A percentile compares a stretch with the other conserved stretches of the same genome.
These are phyloP conservation scores for Pipa parva DNA, from an alignment of 2,113 vertebrate species.

Conservation along the genomic window DNA sequence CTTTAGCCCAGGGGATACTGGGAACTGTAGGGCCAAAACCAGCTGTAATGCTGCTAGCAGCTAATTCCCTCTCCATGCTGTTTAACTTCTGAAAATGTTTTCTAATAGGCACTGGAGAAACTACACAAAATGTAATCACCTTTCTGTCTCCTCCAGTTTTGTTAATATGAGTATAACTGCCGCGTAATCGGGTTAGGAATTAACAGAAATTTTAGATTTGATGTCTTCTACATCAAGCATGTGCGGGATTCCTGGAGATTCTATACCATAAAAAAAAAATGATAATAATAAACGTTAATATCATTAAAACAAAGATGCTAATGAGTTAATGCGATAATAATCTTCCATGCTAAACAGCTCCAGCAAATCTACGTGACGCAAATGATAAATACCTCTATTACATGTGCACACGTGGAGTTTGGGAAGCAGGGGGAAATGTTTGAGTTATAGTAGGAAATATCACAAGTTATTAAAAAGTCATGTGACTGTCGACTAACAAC, in stretches of 20 bases:
- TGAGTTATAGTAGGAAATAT: neutral
- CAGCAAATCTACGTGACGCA: neutral
- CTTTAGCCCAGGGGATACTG: too few species aligned
- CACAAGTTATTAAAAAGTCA: neutral
- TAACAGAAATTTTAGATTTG: constrained; percentile 1
- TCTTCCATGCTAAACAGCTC: neutral
- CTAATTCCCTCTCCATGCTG: too few species aligned
- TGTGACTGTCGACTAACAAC: neutral
- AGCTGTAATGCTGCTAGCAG: too few species aligned
- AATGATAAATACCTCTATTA: constrained; percentile 11
- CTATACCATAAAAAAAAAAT: neutral
- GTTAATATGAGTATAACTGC: constrained; percentile 9
- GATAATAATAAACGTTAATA: neutral
- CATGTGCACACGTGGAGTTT: neutral
- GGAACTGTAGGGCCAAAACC: too few species aligned
- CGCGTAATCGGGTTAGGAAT: constrained; percentile 4
- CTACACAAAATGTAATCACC: constrained; percentile 3
- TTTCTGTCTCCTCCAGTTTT: constrained; percentile 4
- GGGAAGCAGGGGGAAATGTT: neutral
- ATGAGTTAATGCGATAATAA: neutral
- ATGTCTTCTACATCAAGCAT: neutral
- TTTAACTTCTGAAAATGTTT: neutral
- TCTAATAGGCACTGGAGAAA: neutral
- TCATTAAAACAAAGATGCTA: constrained; percentile 2
- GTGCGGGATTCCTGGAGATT: neutral